Evolutionary conservation across 2,797 vertebrate species (phyloP), one percentile per base, ranked within the genome.

Genomic region (Menidia menidia): DNA sequence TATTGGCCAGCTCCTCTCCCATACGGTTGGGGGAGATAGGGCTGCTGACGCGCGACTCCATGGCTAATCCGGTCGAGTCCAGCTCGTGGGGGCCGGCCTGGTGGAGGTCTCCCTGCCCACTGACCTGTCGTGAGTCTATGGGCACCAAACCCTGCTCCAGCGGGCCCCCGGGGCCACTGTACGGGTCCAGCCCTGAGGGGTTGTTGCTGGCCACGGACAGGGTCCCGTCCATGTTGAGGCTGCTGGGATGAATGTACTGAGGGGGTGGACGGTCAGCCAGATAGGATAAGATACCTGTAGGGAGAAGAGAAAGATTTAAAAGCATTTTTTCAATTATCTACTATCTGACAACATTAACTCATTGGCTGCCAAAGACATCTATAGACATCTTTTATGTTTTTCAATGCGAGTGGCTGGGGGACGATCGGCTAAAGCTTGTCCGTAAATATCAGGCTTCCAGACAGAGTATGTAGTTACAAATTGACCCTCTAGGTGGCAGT

Each of bases 211-310:
- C 55, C 19, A 98, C 95, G 3, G 97, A 95, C 35, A 99, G 82
- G 4, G 96, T 96, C 47, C 94, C 94, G 33, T 99, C 98, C 73
- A 98, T 97, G 81, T 95, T 98, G 61, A 98, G 94, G 80, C 95
- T 95, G 91, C 96, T 97, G 55, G 97, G 97, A 77, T 99, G 97
- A 83, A 99, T 98, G 84, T 99, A 99, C 70, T 99, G 98, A 80
- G 98, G 98, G 31, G 98, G 97, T 55, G 98, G 98, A 82, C 98
- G 96, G 89, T 99, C 98, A 42, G 98, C 97, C 91, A 99, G 92
- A 71, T 99, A 99, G 53, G 98, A 99, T 78, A 99, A 88, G 86
- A 99, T 98, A 81, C 98, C 98, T 99, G 68, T 14, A 54, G n/a
- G 60, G 32, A 9, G 61, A 52, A 51, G 14, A 75, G 4, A 44